Evolutionary conservation across 1,140 invertebrate species (phyloP).

Genomic region (Penaeus indicus): DNA sequence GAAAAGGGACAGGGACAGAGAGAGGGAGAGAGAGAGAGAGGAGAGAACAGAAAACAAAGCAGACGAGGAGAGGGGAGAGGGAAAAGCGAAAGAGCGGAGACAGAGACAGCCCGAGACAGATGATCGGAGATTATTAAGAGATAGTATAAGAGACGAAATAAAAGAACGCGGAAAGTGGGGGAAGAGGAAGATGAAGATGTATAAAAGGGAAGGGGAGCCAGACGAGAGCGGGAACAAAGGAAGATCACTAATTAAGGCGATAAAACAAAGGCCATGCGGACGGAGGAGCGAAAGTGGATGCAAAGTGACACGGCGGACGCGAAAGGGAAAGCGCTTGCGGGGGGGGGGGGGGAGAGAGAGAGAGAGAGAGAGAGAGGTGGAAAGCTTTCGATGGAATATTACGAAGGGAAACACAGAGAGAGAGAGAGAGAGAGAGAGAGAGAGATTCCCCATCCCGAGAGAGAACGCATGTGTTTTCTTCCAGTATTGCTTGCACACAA

Average conservation of each 20-base stretch:
- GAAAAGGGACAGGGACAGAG: background rate
- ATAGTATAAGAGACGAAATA: too few relatives aligned
- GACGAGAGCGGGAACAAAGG: background rate
- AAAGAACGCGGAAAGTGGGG: background rate
- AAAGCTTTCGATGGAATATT: too few relatives aligned
- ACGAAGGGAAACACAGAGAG: too few relatives aligned
- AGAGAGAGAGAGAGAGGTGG: too few relatives aligned
- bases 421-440: too few relatives aligned
- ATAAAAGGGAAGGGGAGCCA: background rate
- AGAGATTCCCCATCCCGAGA: background rate
- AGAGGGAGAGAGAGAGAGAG: background rate
- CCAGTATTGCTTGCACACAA: too few relatives aligned
- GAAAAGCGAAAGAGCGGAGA: background rate
- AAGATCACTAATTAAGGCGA: background rate
- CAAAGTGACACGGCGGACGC: background rate
- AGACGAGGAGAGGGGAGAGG: background rate
- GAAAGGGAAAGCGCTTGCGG: too few relatives aligned
- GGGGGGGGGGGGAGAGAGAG: too few relatives aligned
- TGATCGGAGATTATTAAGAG: too few relatives aligned
- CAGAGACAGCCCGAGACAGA: too few relatives aligned
- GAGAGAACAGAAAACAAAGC: background rate
- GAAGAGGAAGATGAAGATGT: background rate
- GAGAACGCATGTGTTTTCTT: too few relatives aligned
- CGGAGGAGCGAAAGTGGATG: conserved; percentile 33
- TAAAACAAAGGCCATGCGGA: conserved; percentile 1